A percentile compares a stretch with the other conserved stretches of the same genome.
phyloP scores from a whole-genome alignment of 2,113 vertebrate genomes.

The Gymnocephalus cernua region DNA sequence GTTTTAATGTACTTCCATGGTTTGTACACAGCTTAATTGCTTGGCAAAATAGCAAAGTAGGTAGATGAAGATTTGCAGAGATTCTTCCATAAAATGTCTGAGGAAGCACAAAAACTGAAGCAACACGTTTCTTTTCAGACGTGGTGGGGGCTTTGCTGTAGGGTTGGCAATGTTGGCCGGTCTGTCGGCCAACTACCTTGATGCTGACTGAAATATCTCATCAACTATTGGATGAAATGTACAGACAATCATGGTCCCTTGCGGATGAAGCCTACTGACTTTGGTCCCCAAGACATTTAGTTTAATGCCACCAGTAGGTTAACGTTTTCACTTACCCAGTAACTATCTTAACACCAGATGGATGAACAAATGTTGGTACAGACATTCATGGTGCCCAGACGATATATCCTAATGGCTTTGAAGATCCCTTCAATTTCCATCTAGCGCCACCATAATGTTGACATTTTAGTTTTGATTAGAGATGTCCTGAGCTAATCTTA shows the following conservation, averaged over 20 bases:
- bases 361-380: not conserved
- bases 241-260: not conserved
- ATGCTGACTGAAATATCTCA: not conserved
- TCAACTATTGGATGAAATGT: not conserved
- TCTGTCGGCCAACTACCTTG: not conserved
- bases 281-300: not conserved
- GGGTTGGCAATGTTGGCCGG: not conserved
- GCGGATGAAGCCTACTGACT: not conserved
- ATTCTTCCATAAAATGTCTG: not conserved
- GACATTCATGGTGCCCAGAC: not conserved
- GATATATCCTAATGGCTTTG: not conserved
- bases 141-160: not conserved
- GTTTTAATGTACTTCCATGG: conserved; percentile 23
- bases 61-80: not conserved
- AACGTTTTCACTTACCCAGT: not conserved
- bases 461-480: not conserved
- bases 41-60: not conserved
- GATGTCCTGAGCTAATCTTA: not conserved
- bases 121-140: conserved; percentile 3
- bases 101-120: conserved; percentile 10
- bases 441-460: not conserved
- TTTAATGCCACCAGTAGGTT: not conserved
- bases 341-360: not conserved
- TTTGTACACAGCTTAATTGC: conserved; percentile 35
- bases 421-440: not conserved